Conservation (phyloP, 2,113 vertebrate genomes). For the Tympanuchus pallidicinctus region DNA sequence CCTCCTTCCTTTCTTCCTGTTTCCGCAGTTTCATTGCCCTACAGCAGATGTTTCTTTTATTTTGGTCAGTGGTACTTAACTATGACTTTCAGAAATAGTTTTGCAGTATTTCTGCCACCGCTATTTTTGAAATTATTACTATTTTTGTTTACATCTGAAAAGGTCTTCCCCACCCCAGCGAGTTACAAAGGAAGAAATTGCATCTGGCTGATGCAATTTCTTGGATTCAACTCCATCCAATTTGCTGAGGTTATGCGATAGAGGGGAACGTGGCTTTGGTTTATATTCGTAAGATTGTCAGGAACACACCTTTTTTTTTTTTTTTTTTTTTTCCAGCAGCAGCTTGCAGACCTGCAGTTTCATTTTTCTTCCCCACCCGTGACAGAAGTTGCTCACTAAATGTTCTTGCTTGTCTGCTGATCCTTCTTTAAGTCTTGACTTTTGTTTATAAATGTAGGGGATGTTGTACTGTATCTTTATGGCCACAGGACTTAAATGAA, state of each 20-base stretch:
- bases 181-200: neutral
- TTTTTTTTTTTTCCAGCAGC: neutral
- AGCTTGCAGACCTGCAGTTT: neutral
- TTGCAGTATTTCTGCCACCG: neutral
- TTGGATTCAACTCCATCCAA: neutral
- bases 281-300: neutral
- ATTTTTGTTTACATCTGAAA: neutral
- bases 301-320: neutral
- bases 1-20: neutral
- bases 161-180: neutral
- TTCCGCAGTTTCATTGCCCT: neutral
- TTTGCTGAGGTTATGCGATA: neutral
- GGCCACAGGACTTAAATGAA: neutral
- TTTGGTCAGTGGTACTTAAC: neutral
- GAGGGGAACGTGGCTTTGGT: neutral
- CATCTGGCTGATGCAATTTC: neutral
- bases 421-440: neutral
- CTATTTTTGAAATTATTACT: neutral
- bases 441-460: neutral
- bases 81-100: neutral
- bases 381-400: neutral
- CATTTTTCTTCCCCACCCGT: neutral
- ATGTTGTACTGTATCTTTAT: neutral
- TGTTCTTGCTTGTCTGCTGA: neutral
- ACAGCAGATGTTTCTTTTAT: neutral